A percentile compares a stretch with the other conserved stretches of the same genome.
Conservation (phyloP, 2,113 vertebrate species). For the Ornithorhynchus anatinus region DNA sequence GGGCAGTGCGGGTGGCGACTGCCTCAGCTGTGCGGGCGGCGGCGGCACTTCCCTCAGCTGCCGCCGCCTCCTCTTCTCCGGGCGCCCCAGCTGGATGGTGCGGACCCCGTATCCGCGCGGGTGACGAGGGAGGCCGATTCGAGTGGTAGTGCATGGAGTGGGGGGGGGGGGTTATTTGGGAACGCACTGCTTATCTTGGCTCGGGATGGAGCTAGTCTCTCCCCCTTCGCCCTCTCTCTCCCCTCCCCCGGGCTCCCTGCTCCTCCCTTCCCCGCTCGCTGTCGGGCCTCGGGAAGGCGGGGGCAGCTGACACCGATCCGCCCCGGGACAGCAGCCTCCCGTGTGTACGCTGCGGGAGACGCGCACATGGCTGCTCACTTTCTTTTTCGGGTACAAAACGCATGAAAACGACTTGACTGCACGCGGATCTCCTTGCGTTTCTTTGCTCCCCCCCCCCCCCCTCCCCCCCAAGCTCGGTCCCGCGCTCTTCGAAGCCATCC, state of each 20-base stretch:
- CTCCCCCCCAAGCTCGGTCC: neutral
- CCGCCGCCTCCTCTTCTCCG: neutral
- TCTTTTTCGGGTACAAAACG: too few species aligned
- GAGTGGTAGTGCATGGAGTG: slow-evolving; percentile 44
- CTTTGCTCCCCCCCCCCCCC: neutral
- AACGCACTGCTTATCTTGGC: slow-evolving; percentile 38
- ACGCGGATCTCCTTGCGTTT: neutral
- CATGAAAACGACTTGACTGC: too few species aligned
- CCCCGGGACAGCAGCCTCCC: neutral
- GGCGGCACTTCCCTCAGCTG: neutral
- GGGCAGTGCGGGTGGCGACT: neutral
- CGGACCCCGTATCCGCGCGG: neutral
- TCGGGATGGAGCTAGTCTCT: slow-evolving; percentile 32
- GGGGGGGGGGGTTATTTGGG: slow-evolving; percentile 36
- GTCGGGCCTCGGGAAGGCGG: slow-evolving; percentile 42
- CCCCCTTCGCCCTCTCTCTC: neutral
- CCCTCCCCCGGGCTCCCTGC: slow-evolving; percentile 37
- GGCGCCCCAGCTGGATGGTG: neutral
- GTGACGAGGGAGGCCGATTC: neutral
- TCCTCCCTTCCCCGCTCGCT: slow-evolving; percentile 38
- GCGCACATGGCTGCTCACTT: neutral
- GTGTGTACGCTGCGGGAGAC: neutral
- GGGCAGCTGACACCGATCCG: slow-evolving; percentile 24
- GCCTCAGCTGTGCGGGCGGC: neutral
- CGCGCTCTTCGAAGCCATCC: neutral